phyloP scores from a whole-genome alignment of 2,113 vertebrate species.

The Poeciliopsis retropinna region DNA sequence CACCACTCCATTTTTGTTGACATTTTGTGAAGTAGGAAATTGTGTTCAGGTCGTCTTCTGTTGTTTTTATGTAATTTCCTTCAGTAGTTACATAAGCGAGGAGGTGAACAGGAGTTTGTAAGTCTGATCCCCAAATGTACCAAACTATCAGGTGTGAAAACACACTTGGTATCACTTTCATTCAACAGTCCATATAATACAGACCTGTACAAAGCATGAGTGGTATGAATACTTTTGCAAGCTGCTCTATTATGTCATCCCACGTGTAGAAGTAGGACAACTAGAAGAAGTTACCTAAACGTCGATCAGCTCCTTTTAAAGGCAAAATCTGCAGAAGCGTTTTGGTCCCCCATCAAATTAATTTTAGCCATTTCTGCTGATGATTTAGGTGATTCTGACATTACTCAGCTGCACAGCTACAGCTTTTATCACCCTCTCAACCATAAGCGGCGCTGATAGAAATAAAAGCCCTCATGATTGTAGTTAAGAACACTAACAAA shows the following conservation, averaged over 20 bases:
- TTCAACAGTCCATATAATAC: too few relatives aligned
- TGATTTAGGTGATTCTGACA: slow-evolving; percentile 15
- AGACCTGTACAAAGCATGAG: not conserved
- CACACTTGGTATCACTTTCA: too few relatives aligned
- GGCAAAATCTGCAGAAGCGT: not conserved
- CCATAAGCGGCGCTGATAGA: slow-evolving; percentile 20
- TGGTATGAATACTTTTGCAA: not conserved
- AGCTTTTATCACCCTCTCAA: slow-evolving; percentile 47
- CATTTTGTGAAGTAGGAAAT: too few relatives aligned
- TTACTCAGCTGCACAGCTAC: slow-evolving; percentile 29
- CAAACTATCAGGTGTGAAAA: too few relatives aligned
- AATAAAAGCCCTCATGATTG: slow-evolving; percentile 20
- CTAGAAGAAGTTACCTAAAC: not conserved
- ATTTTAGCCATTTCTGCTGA: slow-evolving; percentile 29
- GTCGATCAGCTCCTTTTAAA: not conserved
- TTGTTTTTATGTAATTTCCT: too few relatives aligned
- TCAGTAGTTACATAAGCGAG: too few relatives aligned
- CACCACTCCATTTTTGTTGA: too few relatives aligned
- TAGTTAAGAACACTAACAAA: slow-evolving; percentile 47
- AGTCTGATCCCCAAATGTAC: too few relatives aligned
- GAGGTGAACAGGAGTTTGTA: too few relatives aligned
- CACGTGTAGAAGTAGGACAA: too few relatives aligned
- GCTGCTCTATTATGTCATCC: not conserved
- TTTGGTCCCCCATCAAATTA: slow-evolving; percentile 5
- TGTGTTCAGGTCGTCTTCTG: too few relatives aligned